Evolutionary conservation across 2,113 vertebrate species (phyloP).

Genomic region (Silurus asotus): DNA sequence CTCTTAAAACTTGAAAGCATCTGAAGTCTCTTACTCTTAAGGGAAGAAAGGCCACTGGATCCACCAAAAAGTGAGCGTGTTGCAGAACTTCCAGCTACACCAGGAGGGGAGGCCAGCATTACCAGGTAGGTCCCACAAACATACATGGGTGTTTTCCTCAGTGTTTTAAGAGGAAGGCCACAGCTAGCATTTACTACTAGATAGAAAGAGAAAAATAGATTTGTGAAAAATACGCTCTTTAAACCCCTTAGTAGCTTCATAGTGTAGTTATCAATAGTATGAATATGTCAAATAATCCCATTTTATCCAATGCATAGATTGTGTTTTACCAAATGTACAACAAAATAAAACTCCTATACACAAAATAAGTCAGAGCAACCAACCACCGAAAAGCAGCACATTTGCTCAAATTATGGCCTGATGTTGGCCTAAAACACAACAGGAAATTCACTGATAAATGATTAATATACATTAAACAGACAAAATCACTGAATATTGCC

Average conservation of each 20-base stretch:
- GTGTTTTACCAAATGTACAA: neutral
- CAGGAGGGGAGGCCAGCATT: slow-evolving; percentile 93
- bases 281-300: neutral
- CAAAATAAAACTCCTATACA: neutral
- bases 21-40: slow-evolving; percentile 84
- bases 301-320: neutral
- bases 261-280: neutral
- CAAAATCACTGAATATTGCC: neutral
- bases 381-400: neutral
- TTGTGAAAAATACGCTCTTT: neutral
- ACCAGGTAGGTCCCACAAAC: slow-evolving; percentile 94
- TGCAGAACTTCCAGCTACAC: slow-evolving; percentile 93
- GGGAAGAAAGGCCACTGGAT: slow-evolving; percentile 90
- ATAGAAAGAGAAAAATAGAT: slow-evolving; percentile 6
- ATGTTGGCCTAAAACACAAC: neutral
- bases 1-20: neutral
- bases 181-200: slow-evolving; percentile 93
- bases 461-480: too few species aligned
- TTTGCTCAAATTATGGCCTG: neutral
- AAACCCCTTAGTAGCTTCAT: neutral
- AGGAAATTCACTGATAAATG: neutral
- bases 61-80: slow-evolving; percentile 96
- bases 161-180: slow-evolving; percentile 90
- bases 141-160: slow-evolving; percentile 93
- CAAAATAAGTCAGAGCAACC: neutral